These are phyloP conservation scores for Cerastis rubricosa DNA, from an alignment of 2,888 invertebrate species.

Conservation along the genomic window DNA sequence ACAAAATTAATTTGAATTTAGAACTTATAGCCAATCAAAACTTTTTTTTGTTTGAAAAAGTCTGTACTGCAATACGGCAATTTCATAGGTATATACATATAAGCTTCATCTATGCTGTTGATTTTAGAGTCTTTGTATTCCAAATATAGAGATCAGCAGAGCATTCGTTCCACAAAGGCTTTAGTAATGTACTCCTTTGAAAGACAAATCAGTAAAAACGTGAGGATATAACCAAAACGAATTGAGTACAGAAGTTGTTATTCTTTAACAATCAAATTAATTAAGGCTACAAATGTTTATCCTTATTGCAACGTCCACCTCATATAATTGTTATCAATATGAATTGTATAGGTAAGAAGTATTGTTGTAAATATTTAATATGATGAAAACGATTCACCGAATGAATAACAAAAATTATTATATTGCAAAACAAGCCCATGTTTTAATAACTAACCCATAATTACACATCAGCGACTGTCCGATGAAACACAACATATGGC, in stretches of 20 bases:
- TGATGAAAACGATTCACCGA: background rate
- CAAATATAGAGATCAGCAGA: constrained; percentile 39
- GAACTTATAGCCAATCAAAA: too few relatives aligned
- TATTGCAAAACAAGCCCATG: constrained; percentile 22
- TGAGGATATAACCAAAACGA: constrained; percentile 4
- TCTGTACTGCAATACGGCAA: too few relatives aligned
- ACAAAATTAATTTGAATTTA: too few relatives aligned
- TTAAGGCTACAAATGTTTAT: background rate
- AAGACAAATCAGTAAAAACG: constrained; percentile 22
- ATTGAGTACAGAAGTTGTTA: constrained; percentile 1
- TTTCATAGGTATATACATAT: too few relatives aligned
- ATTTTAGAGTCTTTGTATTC: constrained; percentile 45
- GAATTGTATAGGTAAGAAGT: background rate
- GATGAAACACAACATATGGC: constrained; percentile 42
- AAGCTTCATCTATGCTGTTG: background rate
- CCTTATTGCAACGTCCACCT: background rate
- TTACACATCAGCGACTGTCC: constrained; percentile 20
- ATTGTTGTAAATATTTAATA: background rate
- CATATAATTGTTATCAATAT: background rate
- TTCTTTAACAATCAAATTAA: background rate
- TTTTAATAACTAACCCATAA: constrained; percentile 34
- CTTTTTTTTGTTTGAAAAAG: too few relatives aligned
- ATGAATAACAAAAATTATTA: constrained; percentile 13
- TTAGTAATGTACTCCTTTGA: constrained; percentile 18
- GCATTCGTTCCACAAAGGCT: background rate